Percentiles rank a stretch among this genome's conserved stretches.
Evolutionary conservation across 2,797 vertebrate genomes (phyloP).

Genomic region (Diplodus puntazzo): DNA sequence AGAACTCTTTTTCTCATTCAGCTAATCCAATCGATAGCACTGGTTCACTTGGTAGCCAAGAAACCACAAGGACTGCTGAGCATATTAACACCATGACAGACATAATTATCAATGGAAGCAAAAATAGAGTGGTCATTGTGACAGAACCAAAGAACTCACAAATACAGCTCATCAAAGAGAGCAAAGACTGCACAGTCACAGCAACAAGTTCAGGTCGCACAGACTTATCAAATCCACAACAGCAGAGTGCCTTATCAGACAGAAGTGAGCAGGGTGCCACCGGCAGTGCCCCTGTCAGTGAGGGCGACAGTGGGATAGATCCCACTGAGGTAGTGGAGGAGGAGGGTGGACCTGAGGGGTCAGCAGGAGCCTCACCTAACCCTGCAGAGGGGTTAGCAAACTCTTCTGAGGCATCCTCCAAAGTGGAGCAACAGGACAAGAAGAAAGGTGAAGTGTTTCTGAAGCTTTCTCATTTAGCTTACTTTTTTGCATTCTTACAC

Average conservation of each 20-base stretch:
- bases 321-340: slow-evolving; percentile 64
- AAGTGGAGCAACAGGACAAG: slow-evolving; percentile 72
- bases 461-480: not conserved
- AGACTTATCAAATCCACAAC: slow-evolving; percentile 27
- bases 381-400: slow-evolving; percentile 55
- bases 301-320: slow-evolving; percentile 67
- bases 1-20: not conserved
- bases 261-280: slow-evolving; percentile 35
- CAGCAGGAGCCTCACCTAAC: slow-evolving; percentile 26
- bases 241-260: slow-evolving; percentile 37
- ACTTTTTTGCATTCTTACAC: not conserved
- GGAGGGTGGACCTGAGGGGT: slow-evolving; percentile 23
- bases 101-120: slow-evolving; percentile 3
- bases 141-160: slow-evolving; percentile 17
- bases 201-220: not conserved
- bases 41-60: slow-evolving; percentile 6
- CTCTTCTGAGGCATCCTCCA: slow-evolving; percentile 55
- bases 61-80: slow-evolving; percentile 14
- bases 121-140: slow-evolving; percentile 6
- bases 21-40: not conserved
- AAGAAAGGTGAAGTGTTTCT: slow-evolving; percentile 77
- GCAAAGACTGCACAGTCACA: slow-evolving; percentile 7
- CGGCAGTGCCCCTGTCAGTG: slow-evolving; percentile 31
- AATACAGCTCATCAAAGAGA: slow-evolving; percentile 21
- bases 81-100: slow-evolving; percentile 8